phyloP scores from a whole-genome alignment of 2,113 vertebrate genomes.

The Tenrec ecaudatus region DNA sequence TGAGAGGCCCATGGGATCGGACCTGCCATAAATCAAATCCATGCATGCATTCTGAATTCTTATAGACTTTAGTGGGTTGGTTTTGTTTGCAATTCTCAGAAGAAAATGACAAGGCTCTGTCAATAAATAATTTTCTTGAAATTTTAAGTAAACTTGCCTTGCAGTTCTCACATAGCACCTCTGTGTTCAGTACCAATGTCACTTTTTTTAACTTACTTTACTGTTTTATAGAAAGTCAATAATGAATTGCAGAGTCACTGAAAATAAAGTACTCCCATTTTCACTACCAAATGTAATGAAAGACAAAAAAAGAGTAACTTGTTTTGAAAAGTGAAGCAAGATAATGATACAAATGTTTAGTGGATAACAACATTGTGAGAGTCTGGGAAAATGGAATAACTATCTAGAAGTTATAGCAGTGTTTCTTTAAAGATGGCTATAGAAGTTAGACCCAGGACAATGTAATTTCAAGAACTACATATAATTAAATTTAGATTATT shows the following conservation, averaged over 20 bases:
- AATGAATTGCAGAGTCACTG: not conserved
- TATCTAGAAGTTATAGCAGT: not conserved
- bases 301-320: not conserved
- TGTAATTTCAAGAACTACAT: not conserved
- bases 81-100: not conserved
- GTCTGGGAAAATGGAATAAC: not conserved
- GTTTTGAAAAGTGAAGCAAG: not conserved
- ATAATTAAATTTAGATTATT: not conserved
- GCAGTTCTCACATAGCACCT: not conserved
- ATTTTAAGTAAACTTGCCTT: not conserved
- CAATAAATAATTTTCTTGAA: not conserved
- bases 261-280: not conserved
- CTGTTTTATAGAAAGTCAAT: not conserved
- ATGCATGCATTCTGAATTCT: too few relatives aligned
- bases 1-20: too few relatives aligned
- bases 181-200: not conserved
- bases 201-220: not conserved
- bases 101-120: not conserved
- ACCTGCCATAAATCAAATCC: too few relatives aligned
- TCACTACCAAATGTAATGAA: not conserved
- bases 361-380: not conserved
- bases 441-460: not conserved
- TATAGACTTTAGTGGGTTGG: not conserved
- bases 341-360: not conserved
- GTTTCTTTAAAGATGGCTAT: not conserved